Conservation (phyloP, 1,140 invertebrate genomes). For the Danaus melanippus region DNA sequence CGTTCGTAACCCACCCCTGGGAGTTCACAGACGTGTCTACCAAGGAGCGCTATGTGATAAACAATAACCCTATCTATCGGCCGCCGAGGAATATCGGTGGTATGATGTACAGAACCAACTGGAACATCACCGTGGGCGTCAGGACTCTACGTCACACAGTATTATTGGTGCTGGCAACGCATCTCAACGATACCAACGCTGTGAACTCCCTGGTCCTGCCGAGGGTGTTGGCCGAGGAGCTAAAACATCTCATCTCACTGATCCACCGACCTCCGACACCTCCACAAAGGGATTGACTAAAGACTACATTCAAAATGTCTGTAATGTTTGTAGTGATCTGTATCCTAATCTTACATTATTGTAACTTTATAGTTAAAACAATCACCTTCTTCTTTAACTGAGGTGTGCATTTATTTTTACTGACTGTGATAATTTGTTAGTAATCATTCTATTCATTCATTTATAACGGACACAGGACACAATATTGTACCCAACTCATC, state of each 20-base stretch:
- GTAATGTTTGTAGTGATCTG: constrained; percentile 16
- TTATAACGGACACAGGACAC: too few species aligned
- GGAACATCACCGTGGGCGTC: constrained; percentile 53
- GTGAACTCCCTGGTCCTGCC: constrained; percentile 39
- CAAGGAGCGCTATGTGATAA: constrained; percentile 71
- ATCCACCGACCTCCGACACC: constrained; percentile 17
- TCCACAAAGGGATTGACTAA: constrained; percentile 19
- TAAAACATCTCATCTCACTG: constrained; percentile 25
- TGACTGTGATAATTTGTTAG: too few species aligned
- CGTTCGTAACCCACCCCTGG: constrained; percentile 83
- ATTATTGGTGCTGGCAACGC: constrained; percentile 31
- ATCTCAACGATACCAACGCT: constrained; percentile 19
- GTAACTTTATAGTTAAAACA: too few species aligned
- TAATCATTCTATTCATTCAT: too few species aligned
- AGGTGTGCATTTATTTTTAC: too few species aligned
- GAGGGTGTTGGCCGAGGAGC: constrained; percentile 28
- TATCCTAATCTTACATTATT: too few species aligned
- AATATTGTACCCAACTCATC: too few species aligned
- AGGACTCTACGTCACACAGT: constrained; percentile 33
- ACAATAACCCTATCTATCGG: constrained; percentile 53
- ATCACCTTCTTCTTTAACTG: too few species aligned
- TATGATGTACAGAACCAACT: constrained; percentile 48
- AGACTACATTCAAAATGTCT: constrained; percentile 15
- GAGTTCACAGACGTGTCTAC: constrained; percentile 78
- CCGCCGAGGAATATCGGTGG: constrained; percentile 36